phyloP scores from a whole-genome alignment of 1,140 invertebrate genomes.

The Caenorhabditis tropicalis region DNA sequence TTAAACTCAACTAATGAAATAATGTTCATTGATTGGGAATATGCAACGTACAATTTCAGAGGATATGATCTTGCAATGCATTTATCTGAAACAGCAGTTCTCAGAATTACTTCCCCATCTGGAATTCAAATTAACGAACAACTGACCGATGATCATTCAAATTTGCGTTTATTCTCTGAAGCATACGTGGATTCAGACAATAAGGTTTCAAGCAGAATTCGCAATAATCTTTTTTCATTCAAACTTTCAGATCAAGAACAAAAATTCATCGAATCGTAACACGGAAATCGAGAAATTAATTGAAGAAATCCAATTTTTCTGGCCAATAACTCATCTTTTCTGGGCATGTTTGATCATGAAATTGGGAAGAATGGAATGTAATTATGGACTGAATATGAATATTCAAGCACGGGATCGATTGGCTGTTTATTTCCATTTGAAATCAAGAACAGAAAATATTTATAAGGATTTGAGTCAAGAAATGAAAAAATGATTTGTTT shows the following conservation, averaged over 20 bases:
- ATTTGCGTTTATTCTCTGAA: background rate
- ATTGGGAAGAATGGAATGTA: background rate
- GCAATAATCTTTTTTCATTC: too few species aligned
- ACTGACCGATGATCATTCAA: background rate
- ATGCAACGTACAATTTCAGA: background rate
- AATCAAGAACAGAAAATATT: background rate
- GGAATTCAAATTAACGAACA: background rate
- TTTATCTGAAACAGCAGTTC: background rate
- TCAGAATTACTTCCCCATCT: background rate
- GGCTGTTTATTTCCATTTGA: conserved; percentile 5
- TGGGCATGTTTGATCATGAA: conserved; percentile 15
- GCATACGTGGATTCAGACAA: background rate
- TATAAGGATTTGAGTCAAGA: background rate
- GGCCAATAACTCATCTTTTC: conserved; percentile 25
- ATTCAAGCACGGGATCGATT: background rate
- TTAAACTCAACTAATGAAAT: background rate
- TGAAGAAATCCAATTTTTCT: background rate
- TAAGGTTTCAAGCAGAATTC: too few species aligned
- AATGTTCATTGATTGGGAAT: background rate
- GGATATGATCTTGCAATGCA: background rate
- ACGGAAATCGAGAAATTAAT: background rate
- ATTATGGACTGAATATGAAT: background rate
- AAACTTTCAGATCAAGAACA: background rate
- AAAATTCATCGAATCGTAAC: background rate
- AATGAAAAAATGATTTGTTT: background rate